These are phyloP conservation scores for Didymodactylos carnosus DNA, from an alignment of 2,888 invertebrate genomes.

Conservation along the genomic window DNA sequence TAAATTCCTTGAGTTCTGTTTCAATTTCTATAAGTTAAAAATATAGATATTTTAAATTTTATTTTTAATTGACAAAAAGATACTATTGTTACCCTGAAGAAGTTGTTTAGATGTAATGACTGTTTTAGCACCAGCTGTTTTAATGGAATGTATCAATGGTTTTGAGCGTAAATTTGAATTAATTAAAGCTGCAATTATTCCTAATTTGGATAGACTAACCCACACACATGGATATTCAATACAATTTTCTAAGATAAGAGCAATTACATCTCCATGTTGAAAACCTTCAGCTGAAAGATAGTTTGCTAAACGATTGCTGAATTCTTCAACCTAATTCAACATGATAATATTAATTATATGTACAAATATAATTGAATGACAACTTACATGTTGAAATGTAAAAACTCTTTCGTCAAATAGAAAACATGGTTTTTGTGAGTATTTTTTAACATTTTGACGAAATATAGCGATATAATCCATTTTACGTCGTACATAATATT, in stretches of 20 bases:
- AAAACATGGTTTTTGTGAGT: constrained; percentile 4
- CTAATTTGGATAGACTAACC: constrained; percentile 66
- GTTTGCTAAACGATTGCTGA: neutral
- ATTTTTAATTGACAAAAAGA: neutral
- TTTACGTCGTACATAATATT: neutral
- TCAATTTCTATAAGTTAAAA: neutral
- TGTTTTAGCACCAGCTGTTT: constrained; percentile 64
- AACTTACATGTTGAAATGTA: constrained; percentile 2
- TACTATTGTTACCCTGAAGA: neutral
- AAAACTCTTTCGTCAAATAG: neutral
- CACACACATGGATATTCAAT: constrained; percentile 76
- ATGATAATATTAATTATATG: too few species aligned
- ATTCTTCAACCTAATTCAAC: constrained; percentile 2
- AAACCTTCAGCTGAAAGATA: neutral
- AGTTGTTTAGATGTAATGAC: constrained; percentile 41
- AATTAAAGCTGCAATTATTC: constrained; percentile 53
- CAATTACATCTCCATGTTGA: constrained; percentile 56
- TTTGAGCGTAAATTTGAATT: constrained; percentile 70
- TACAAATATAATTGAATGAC: too few species aligned
- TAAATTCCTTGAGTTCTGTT: neutral
- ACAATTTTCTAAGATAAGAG: constrained; percentile 68
- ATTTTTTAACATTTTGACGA: constrained; percentile 1
- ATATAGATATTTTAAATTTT: neutral
- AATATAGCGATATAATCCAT: neutral
- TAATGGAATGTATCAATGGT: constrained; percentile 67